These are phyloP conservation scores for Heliconius ismenius DNA, from an alignment of 2,888 invertebrate species.

Conservation along the genomic window DNA sequence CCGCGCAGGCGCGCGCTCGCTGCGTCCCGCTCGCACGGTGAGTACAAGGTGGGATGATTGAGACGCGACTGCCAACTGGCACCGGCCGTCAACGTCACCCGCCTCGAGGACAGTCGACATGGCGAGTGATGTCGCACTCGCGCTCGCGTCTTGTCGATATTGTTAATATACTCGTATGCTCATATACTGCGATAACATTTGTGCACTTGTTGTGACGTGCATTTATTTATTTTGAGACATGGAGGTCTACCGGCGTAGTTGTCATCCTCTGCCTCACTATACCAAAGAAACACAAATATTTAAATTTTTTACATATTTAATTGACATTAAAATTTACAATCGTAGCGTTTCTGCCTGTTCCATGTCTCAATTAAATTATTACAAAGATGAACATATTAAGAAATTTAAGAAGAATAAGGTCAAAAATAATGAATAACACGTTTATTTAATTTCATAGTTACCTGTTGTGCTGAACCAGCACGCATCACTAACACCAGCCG, in stretches of 20 bases:
- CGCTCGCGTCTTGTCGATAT: constrained; percentile 5
- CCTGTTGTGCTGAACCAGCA: too few species aligned
- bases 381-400: background rate
- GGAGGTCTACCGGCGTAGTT: background rate
- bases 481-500: constrained; percentile 51
- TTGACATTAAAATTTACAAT: background rate
- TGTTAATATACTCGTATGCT: background rate
- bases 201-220: background rate
- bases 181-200: background rate
- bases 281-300: background rate
- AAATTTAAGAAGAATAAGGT: background rate
- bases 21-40: constrained; percentile 55
- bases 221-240: background rate
- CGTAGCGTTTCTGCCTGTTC: background rate
- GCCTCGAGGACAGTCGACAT: constrained; percentile 72
- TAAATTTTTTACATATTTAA: background rate
- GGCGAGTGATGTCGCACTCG: constrained; percentile 46
- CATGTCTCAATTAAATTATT: background rate
- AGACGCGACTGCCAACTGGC: constrained; percentile 81
- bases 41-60: constrained; percentile 80
- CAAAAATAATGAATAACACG: background rate
- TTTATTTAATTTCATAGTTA: too few species aligned
- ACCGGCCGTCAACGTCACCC: constrained; percentile 74
- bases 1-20: constrained; percentile 25
- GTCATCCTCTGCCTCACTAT: background rate